phyloP scores from a whole-genome alignment of 2,797 vertebrate genomes.

The Neoniphon sammara region DNA sequence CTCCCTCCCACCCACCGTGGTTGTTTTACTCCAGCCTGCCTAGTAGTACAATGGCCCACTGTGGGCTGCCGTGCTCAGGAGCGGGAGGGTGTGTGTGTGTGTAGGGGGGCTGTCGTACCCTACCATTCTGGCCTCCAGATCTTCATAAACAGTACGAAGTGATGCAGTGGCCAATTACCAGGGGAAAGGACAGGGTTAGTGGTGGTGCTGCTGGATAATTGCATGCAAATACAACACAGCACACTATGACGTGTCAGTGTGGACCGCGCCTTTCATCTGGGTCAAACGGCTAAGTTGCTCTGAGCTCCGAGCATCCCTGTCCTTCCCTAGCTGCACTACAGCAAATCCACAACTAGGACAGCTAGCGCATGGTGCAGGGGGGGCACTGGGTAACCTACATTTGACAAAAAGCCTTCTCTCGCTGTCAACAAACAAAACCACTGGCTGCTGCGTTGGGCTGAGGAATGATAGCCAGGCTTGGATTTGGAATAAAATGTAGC shows the following conservation, averaged over 20 bases:
- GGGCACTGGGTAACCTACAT: constrained; percentile 72
- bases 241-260: constrained; percentile 19
- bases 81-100: constrained; percentile 7
- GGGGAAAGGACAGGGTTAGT: constrained; percentile 7
- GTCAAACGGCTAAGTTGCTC: constrained; percentile 54
- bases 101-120: not conserved
- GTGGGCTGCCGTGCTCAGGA: constrained; percentile 28
- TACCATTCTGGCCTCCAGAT: constrained; percentile 23
- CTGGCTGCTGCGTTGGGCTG: not conserved
- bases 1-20: constrained; percentile 29
- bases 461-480: not conserved
- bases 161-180: constrained; percentile 24
- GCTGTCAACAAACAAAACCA: constrained; percentile 40
- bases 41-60: constrained; percentile 69
- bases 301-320: constrained; percentile 37
- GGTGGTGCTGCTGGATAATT: not conserved
- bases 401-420: constrained; percentile 61
- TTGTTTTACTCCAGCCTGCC: constrained; percentile 45
- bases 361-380: constrained; percentile 17
- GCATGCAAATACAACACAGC: constrained; percentile 15
- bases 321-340: constrained; percentile 54
- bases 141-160: constrained; percentile 18
- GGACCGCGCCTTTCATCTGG: constrained; percentile 55
- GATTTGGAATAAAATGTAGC: not conserved
- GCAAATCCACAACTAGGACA: constrained; percentile 72